Percentiles rank a stretch among this genome's conserved stretches.
These are phyloP conservation scores for Premnoplex brunnescens DNA, from an alignment of 2,797 vertebrate species.

Conservation along the genomic window DNA sequence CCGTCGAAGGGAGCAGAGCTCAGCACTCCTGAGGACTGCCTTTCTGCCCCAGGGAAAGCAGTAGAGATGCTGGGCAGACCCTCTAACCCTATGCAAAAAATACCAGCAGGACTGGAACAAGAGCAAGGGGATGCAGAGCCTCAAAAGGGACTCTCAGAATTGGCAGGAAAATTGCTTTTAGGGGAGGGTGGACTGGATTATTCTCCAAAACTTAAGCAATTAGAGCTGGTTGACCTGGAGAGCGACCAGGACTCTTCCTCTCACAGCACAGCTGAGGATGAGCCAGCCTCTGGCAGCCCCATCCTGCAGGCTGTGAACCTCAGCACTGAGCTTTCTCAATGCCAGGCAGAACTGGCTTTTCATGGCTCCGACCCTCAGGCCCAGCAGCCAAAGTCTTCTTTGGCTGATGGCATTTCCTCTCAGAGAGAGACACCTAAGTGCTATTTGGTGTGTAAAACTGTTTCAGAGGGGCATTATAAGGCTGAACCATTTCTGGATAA, in stretches of 20 bases:
- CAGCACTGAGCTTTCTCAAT: not conserved
- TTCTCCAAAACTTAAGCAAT: not conserved
- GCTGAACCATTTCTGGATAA: slow-evolving; percentile 5
- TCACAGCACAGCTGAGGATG: not conserved
- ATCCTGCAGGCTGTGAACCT: not conserved
- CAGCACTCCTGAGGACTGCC: not conserved
- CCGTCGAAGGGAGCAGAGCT: not conserved
- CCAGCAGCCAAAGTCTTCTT: not conserved
- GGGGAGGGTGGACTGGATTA: not conserved
- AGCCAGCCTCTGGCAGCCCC: not conserved
- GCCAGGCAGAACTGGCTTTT: not conserved
- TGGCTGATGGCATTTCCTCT: not conserved
- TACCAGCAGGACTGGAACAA: not conserved
- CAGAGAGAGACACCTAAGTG: slow-evolving; percentile 33
- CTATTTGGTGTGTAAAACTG: slow-evolving; percentile 48
- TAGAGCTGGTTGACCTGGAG: not conserved
- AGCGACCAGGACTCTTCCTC: not conserved
- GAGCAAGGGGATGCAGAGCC: not conserved
- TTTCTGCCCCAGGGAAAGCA: not conserved
- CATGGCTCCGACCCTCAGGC: not conserved
- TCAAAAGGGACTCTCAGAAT: not conserved
- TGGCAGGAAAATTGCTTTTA: not conserved
- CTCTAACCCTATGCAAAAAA: not conserved
- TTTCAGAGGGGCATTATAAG: slow-evolving; percentile 52
- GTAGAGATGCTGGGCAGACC: slow-evolving; percentile 5